Evolutionary conservation across 2,113 vertebrate genomes (phyloP), one percentile per base, ranked within the genome.

Genomic region (Siniperca knerii): DNA sequence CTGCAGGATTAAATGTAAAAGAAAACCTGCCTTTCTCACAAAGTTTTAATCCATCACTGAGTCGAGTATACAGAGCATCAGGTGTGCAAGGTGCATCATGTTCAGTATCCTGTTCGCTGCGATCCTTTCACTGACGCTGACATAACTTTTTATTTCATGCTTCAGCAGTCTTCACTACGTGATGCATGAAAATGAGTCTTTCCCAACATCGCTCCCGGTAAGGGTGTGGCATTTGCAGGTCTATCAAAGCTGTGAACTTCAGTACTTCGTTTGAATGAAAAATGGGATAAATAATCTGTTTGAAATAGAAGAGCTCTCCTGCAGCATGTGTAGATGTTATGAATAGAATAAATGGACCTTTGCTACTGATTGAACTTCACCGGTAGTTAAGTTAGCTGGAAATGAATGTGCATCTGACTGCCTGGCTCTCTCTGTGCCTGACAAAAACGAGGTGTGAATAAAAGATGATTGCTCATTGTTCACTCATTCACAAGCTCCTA

Each of bases 321-420:
- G 71, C 52, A 6, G 18, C 21, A 1, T 64, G 25, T 29, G 57
- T 21, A 29, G 74, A 46, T 60, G 29, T 40, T 62, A 54, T 71
- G 84, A 78, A 88, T 80, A 76, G 70, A 84, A 77, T 40, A 84
- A 86, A 87, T 6, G 70, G 79, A 84, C 73, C 80, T 79, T 77
- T 82, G 42, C 68, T 44, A 1, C 58, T 57, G 68, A 71, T 78
- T 60, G 72, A 71, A 48, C 44, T 76, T 82, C 46, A 33, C 9
- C 20, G 2, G 16, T 16, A 48, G 78, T 65, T 68, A 60, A 20
- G 74, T 33, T 60, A 79, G 37, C 46, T 77, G 62, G 23, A 37
- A 75, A 66, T 64, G 20, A 81, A 54, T 25, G 66, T 64, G 46
- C 46, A 8, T 66, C 70, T 25, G 73, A 54, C 67, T 57, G 71